Evolutionary conservation across 1,140 invertebrate genomes (phyloP).

Genomic region (Drosophila willistoni): DNA sequence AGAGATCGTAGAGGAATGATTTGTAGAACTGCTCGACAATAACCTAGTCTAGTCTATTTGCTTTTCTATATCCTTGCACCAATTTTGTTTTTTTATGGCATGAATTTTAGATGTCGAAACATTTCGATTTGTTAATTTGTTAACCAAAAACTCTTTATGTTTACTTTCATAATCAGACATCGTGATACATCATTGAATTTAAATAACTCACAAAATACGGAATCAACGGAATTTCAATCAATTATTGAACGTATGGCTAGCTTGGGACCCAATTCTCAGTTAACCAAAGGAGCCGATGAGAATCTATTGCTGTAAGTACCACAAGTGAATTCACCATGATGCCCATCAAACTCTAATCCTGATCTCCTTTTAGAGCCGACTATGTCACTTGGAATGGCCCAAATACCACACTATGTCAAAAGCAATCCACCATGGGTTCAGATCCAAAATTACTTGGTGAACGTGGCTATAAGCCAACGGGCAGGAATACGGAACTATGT

Average conservation of each 20-base stretch:
- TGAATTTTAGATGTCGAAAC: background rate
- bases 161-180: constrained; percentile 39
- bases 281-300: constrained; percentile 88
- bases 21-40: background rate
- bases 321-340: background rate
- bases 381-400: constrained; percentile 89
- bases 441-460: constrained; percentile 84
- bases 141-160: background rate
- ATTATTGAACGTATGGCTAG: constrained; percentile 84
- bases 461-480: constrained; percentile 84
- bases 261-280: constrained; percentile 85
- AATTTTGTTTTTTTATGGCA: constrained; percentile 1
- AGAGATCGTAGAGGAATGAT: constrained; percentile 2
- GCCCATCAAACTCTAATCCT: background rate
- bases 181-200: constrained; percentile 46
- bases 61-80: constrained; percentile 26
- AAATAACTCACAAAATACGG: constrained; percentile 80
- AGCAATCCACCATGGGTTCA: constrained; percentile 84
- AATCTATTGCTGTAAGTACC: constrained; percentile 87
- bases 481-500: constrained; percentile 85
- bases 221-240: constrained; percentile 82
- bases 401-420: constrained; percentile 84
- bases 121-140: background rate
- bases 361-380: constrained; percentile 85
- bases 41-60: background rate